Evolutionary conservation across 2,888 invertebrate genomes (phyloP), one percentile per base, ranked within the genome.

Genomic region (Isotomurus palustris): DNA sequence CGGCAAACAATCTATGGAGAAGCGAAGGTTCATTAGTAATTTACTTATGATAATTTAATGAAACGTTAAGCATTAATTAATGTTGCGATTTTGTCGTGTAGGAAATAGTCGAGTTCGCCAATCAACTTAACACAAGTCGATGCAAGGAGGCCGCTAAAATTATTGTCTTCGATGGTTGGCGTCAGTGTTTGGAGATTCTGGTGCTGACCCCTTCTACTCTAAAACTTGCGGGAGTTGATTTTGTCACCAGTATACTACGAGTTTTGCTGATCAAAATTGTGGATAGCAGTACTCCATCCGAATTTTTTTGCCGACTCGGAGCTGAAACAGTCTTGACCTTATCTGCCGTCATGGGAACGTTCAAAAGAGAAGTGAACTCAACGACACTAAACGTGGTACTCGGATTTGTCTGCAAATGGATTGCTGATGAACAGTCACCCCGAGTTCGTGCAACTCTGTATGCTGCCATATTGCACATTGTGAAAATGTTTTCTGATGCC

Each of bases 381-480:
- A 53, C 57, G 8, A 59, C 58, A 14, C 51, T 70, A 2, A 63
- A 56, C n/a, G 53, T 65, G 36, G 63, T 68, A 22, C 53, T 70
- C 8, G 58, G 56, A n/a, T 45, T 66, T 22, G 27, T 68, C 8
- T 69, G 69, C 51, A 35, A 47, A 10, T 69, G 68, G 68, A 49
- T 62, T 12, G 27, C 58, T 2, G 43, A 52, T 12, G 67, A 69
- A 17, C 54, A 59, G 12, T 58, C 61, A 36, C 44, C 54, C 1
- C 35, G 55, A 8, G 66, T 92, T 58, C 77, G 91, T 41, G 88
- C 91, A 0, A 90, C 93, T 74, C 75, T 94, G 14, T 94, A 94
- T 73, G 88, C 89, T 1, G 85, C 91, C 0, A 74, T 94, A 19
- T 75, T 92, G 1, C 89, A 88, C 68, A 87, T 86, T 66, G 77